Conservation (phyloP, 2,113 vertebrate genomes). For the Sphyrna mokarran region DNA sequence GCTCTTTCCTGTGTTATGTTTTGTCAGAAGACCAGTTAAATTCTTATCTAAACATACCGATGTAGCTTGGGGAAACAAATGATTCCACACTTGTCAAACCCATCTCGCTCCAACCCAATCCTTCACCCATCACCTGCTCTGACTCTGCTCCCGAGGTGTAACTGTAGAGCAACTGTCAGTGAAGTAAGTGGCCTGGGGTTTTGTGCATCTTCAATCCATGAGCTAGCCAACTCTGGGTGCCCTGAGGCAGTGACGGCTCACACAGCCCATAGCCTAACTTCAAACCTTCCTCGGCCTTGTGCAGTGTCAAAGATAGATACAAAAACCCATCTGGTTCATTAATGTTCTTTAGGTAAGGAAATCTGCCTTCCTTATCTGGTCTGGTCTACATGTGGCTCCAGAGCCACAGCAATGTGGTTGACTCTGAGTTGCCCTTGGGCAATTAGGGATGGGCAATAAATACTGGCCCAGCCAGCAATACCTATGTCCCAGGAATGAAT, state of each 20-base stretch:
- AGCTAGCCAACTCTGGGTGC: not conserved
- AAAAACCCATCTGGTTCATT: too few species aligned
- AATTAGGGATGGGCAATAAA: too few species aligned
- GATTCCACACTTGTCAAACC: not conserved
- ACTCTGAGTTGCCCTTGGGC: too few species aligned
- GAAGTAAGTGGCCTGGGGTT: not conserved
- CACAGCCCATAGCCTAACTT: not conserved
- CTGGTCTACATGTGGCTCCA: too few species aligned
- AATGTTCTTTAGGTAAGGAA: too few species aligned
- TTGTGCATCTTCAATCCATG: not conserved
- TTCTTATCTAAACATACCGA: not conserved
- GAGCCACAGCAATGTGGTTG: too few species aligned
- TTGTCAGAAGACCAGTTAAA: too few species aligned
- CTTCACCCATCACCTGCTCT: not conserved
- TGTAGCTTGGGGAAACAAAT: not conserved
- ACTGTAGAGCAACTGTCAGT: not conserved
- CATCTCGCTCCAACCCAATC: too few species aligned
- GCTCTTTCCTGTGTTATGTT: not conserved
- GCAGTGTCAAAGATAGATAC: not conserved
- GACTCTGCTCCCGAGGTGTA: not conserved
- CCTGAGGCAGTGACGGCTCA: not conserved
- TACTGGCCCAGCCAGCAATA: too few species aligned
- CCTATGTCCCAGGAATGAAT: too few species aligned
- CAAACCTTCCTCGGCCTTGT: not conserved
- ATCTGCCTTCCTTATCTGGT: too few species aligned